Conservation (phyloP, 2,797 vertebrate genomes). For the Urophycis tenuis region DNA sequence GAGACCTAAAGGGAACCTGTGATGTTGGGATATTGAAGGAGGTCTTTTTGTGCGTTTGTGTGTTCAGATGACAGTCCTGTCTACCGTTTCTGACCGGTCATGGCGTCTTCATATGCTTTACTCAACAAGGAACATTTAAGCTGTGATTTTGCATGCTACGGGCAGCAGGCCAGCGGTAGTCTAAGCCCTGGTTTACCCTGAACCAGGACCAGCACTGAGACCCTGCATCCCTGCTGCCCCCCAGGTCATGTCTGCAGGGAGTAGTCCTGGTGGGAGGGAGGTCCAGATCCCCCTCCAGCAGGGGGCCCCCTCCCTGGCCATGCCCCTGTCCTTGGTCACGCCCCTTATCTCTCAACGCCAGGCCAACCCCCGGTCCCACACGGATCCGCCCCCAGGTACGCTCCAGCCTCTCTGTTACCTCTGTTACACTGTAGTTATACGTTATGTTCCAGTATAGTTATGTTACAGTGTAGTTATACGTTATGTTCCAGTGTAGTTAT, state of each 20-base stretch:
- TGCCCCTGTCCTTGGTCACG: conserved; percentile 60
- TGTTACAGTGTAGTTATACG: no score
- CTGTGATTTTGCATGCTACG: no score
- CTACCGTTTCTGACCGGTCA: no score
- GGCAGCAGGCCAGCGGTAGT: no score
- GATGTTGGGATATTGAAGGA: no score
- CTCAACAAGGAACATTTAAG: no score
- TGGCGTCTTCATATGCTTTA: no score
- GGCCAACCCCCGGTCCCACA: conserved; percentile 65
- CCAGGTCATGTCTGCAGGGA: conserved; percentile 86
- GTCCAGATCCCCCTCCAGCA: conserved; percentile 79
- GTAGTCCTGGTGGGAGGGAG: conserved; percentile 79
- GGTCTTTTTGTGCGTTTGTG: no score
- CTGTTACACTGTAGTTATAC: no score
- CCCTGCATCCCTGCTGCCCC: background rate
- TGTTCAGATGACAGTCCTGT: no score
- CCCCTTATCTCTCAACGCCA: conserved; percentile 58
- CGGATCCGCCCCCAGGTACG: conserved; percentile 51
- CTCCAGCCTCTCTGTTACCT: background rate
- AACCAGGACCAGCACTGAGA: background rate
- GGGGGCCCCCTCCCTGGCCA: conserved; percentile 72
- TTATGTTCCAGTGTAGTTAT: no score
- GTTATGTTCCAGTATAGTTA: no score
- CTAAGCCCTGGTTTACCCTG: conserved; percentile 19
- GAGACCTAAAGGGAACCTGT: background rate